Evolutionary conservation across 2,113 vertebrate genomes (phyloP).

Genomic region (Vombatus ursinus): DNA sequence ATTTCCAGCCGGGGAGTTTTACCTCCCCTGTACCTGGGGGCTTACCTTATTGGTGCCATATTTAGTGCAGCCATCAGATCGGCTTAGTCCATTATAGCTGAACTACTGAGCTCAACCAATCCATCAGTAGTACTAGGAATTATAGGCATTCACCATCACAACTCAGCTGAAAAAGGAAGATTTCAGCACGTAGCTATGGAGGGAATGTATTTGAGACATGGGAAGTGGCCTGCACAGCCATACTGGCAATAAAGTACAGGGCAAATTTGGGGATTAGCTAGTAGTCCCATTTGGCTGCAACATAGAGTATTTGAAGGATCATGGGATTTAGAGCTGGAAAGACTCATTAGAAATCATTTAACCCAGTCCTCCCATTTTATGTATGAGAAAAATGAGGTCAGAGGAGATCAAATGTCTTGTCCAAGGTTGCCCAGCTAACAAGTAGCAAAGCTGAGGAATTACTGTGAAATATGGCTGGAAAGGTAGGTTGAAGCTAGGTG

Average conservation of each 20-base stretch:
- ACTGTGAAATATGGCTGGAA: background rate
- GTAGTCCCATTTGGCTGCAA: background rate
- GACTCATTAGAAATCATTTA: background rate
- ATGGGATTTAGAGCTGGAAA: background rate
- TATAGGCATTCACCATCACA: background rate
- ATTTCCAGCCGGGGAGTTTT: background rate
- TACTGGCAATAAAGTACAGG: background rate
- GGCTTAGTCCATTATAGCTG: background rate
- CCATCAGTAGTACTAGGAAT: background rate
- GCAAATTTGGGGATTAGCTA: background rate
- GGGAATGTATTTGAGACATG: background rate
- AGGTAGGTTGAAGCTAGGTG: background rate
- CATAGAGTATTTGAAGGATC: background rate
- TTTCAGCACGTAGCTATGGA: background rate
- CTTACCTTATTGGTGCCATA: background rate
- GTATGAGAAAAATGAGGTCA: background rate
- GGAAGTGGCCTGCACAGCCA: background rate
- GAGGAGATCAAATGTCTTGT: background rate
- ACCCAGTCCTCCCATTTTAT: background rate
- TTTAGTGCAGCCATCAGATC: background rate
- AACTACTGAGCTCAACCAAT: background rate
- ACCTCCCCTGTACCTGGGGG: background rate
- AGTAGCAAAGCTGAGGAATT: background rate
- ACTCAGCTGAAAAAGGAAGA: background rate
- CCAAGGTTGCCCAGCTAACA: background rate